phyloP scores from a whole-genome alignment of 2,113 vertebrate genomes.

The Colistium nudipinnis region DNA sequence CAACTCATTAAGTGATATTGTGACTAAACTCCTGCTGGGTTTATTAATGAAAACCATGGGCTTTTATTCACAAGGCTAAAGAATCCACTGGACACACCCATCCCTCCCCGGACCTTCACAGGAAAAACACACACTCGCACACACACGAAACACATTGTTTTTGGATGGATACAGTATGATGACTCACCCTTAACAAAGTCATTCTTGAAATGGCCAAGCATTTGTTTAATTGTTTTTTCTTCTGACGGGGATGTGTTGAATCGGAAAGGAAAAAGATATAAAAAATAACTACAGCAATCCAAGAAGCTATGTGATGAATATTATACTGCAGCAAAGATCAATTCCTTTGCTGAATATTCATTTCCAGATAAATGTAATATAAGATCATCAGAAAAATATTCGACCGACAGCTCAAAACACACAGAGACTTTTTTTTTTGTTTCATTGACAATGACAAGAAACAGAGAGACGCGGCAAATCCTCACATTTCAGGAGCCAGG shows the following conservation, averaged over 20 bases:
- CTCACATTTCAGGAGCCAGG: neutral
- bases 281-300: neutral
- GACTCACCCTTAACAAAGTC: neutral
- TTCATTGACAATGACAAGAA: neutral
- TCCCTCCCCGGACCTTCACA: neutral
- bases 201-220: neutral
- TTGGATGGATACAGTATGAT: neutral
- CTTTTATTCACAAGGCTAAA: constrained; percentile 24
- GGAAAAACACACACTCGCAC: neutral
- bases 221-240: neutral
- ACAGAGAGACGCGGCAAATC: neutral
- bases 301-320: neutral
- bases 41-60: constrained; percentile 24
- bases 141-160: neutral
- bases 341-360: too few relatives aligned
- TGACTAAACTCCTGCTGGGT: constrained; percentile 33
- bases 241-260: neutral
- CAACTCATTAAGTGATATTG: constrained; percentile 44
- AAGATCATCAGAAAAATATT: neutral
- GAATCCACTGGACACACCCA: neutral
- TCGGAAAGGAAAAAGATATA: neutral
- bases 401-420: neutral
- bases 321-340: neutral
- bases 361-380: too few relatives aligned
- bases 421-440: neutral